Percentiles rank a stretch among this genome's conserved stretches.
Conservation (phyloP, 2,797 vertebrate genomes). For the Rousettus madagascariensis region DNA sequence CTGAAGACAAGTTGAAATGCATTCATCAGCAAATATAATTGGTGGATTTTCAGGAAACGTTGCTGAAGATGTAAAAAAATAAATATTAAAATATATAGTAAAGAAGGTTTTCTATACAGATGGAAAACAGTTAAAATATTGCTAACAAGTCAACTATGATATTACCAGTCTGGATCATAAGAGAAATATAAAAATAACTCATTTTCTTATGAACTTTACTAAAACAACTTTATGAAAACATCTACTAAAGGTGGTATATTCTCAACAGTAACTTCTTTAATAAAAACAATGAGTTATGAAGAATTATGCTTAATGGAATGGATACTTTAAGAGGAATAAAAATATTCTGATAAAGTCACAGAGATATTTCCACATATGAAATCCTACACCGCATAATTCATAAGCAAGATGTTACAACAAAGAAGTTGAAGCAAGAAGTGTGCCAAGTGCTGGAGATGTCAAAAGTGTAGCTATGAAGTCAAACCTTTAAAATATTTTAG, state of each 20-base stretch:
- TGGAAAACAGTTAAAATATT: neutral
- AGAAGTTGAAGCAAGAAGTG: neutral
- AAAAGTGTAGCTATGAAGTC: conserved; percentile 32
- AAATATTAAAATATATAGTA: neutral
- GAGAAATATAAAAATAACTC: neutral
- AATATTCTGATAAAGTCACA: neutral
- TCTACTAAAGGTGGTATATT: neutral
- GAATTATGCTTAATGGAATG: neutral
- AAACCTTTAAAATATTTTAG: neutral
- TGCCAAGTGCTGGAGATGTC: neutral
- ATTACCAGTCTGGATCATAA: neutral
- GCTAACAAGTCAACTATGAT: neutral
- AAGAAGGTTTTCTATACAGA: neutral
- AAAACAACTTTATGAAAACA: neutral
- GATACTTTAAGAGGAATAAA: neutral
- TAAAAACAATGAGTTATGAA: neutral
- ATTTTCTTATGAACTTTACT: neutral
- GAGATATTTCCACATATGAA: neutral
- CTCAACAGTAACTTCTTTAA: neutral
- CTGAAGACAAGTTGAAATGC: neutral
- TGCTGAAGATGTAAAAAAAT: neutral
- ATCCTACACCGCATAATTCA: neutral
- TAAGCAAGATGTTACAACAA: neutral
- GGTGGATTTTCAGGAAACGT: neutral
- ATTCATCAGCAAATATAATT: neutral